phyloP scores from a whole-genome alignment of 2,888 invertebrate genomes.

The Acanthoscelides obtectus region DNA sequence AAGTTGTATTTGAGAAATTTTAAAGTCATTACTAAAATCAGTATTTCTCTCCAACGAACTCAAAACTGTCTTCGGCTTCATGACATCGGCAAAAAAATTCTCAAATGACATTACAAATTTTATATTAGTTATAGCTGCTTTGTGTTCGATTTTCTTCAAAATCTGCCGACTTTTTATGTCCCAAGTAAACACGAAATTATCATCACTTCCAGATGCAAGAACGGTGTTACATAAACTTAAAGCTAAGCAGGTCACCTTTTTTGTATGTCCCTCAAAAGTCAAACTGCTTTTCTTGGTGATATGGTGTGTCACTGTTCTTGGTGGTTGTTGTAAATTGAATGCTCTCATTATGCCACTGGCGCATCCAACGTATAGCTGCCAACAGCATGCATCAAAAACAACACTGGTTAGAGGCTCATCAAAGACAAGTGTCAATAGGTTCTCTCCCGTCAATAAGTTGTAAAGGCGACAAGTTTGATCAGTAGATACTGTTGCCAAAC shows the following conservation, averaged over 20 bases:
- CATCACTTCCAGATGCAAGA: slow-evolving; percentile 72
- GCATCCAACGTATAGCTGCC: slow-evolving; percentile 70
- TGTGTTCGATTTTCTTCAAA: slow-evolving; percentile 64
- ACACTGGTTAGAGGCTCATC: slow-evolving; percentile 65
- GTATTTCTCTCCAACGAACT: slow-evolving; percentile 61
- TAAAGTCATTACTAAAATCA: slow-evolving; percentile 52
- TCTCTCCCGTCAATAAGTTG: slow-evolving; percentile 63
- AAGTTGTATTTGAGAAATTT: slow-evolving; percentile 48
- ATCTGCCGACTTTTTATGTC: slow-evolving; percentile 73
- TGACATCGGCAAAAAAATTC: slow-evolving; percentile 57
- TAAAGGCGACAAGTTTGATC: slow-evolving; percentile 84
- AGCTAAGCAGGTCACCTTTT: slow-evolving; percentile 65
- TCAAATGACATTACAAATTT: slow-evolving; percentile 58
- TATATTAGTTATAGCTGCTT: slow-evolving; percentile 71
- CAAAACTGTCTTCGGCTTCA: slow-evolving; percentile 54
- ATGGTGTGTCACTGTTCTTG: slow-evolving; percentile 63
- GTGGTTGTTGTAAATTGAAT: slow-evolving; percentile 62
- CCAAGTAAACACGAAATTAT: slow-evolving; percentile 75
- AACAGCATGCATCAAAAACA: slow-evolving; percentile 64
- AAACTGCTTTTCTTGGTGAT: slow-evolving; percentile 45
- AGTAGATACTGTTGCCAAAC: slow-evolving; percentile 71
- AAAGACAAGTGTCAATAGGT: slow-evolving; percentile 71
- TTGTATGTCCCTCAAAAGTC: slow-evolving; percentile 65
- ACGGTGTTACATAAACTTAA: slow-evolving; percentile 67
- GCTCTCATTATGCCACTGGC: slow-evolving; percentile 65